Evolutionary conservation across 2,888 invertebrate species (phyloP).

Genomic region (Bimastos eiseni): DNA sequence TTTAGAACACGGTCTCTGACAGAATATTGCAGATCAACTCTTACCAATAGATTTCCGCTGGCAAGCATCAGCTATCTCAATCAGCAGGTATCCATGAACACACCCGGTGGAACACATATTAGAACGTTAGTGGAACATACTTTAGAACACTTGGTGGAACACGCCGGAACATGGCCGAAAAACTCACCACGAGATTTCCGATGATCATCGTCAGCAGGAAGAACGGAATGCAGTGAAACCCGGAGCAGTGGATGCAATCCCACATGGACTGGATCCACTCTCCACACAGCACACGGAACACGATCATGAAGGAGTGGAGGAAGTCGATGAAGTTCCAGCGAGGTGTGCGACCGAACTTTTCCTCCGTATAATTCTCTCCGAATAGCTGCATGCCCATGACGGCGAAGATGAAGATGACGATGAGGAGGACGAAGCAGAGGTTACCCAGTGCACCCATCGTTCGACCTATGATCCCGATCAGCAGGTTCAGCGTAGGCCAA

Average conservation of each 20-base stretch:
- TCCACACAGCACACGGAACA: constrained; percentile 94
- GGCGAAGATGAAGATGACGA: constrained; percentile 99
- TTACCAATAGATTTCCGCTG: too few relatives aligned
- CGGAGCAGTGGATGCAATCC: constrained; percentile 95
- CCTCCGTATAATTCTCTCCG: constrained; percentile 78
- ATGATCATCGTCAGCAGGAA: constrained; percentile 97
- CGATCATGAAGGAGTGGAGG: constrained; percentile 99
- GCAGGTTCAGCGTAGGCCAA: constrained; percentile 96
- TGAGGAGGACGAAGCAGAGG: constrained; percentile 94
- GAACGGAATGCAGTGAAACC: constrained; percentile 90
- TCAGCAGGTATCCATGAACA: too few relatives aligned
- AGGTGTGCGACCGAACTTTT: constrained; percentile 67
- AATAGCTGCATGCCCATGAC: constrained; percentile 99
- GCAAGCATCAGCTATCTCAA: too few relatives aligned
- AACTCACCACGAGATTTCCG: constrained; percentile 91
- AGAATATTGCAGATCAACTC: too few relatives aligned
- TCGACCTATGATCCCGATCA: constrained; percentile 97
- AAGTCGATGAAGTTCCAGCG: constrained; percentile 97
- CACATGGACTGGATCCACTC: constrained; percentile 99
- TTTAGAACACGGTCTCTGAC: too few relatives aligned
- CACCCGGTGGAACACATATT: neutral
- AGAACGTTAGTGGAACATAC: neutral
- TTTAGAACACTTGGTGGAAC: neutral
- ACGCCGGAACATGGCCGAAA: neutral
- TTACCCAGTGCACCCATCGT: constrained; percentile 95